Conservation (phyloP, 2,113 vertebrate genomes). For the Gasterosteus aculeatus region DNA sequence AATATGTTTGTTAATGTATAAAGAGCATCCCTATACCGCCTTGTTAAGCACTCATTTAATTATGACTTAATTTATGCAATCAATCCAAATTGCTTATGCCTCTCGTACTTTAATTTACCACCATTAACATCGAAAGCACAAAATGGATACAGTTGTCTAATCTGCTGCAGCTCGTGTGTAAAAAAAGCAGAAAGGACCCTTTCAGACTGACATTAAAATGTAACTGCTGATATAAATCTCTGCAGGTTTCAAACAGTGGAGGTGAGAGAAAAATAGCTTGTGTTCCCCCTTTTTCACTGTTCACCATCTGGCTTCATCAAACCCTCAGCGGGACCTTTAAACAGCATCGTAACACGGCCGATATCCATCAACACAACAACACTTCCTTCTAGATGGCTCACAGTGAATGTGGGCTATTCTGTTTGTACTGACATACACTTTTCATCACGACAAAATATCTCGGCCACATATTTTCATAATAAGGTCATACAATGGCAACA, state of each 20-base stretch:
- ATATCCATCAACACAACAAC: constrained; percentile 35
- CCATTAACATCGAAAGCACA: neutral
- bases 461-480: constrained; percentile 6
- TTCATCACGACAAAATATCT: constrained; percentile 14
- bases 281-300: constrained; percentile 40
- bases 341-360: constrained; percentile 24
- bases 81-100: neutral
- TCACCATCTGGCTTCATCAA: constrained; percentile 64
- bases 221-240: constrained; percentile 74
- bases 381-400: constrained; percentile 20
- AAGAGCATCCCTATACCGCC: neutral
- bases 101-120: neutral
- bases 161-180: neutral
- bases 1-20: neutral
- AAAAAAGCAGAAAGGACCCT: neutral
- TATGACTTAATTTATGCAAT: neutral
- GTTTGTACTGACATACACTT: constrained; percentile 9
- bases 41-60: neutral
- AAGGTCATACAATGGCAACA: neutral
- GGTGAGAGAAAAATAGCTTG: constrained; percentile 61
- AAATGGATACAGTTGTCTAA: neutral
- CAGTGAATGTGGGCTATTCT: constrained; percentile 1
- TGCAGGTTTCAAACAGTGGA: constrained; percentile 57
- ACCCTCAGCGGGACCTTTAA: constrained; percentile 45
- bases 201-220: constrained; percentile 44